These are phyloP conservation scores for Batillaria attramentaria DNA, from an alignment of 1,140 invertebrate species.

Conservation along the genomic window DNA sequence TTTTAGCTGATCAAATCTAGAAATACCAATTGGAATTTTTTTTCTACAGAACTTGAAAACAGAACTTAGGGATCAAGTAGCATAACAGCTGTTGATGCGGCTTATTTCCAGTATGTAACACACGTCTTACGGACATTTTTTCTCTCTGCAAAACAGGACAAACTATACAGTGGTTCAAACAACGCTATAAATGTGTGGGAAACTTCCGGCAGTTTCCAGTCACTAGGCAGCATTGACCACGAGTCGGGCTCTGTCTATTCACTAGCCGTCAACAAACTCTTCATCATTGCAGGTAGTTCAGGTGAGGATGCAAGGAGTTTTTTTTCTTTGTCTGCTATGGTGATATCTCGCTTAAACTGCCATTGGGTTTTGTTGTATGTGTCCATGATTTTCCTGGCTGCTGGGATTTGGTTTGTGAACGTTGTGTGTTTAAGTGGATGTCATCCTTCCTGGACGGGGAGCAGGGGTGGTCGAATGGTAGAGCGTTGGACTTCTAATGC, in stretches of 20 bases:
- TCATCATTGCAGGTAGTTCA: constrained; percentile 64
- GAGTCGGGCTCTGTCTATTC: constrained; percentile 65
- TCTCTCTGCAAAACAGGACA: constrained; percentile 61
- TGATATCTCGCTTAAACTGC: too few relatives aligned
- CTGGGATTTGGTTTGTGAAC: background rate
- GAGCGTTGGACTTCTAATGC: too few relatives aligned
- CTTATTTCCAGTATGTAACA: background rate
- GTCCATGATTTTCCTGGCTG: background rate
- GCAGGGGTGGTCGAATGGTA: too few relatives aligned
- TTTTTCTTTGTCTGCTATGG: background rate
- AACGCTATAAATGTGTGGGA: constrained; percentile 67
- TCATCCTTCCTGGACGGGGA: too few relatives aligned
- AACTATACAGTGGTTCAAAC: constrained; percentile 67
- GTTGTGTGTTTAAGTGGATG: too few relatives aligned
- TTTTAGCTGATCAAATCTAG: too few relatives aligned
- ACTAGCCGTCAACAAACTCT: constrained; percentile 56
- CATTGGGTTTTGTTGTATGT: background rate
- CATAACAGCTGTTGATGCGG: too few relatives aligned
- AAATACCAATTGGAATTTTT: too few relatives aligned
- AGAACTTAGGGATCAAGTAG: too few relatives aligned
- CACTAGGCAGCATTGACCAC: constrained; percentile 61
- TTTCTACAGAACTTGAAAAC: too few relatives aligned
- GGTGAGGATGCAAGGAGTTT: constrained; percentile 5
- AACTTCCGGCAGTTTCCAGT: constrained; percentile 54
- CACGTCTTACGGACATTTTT: background rate